Evolutionary conservation across 2,797 vertebrate species (phyloP).

Genomic region (Distichodus sexfasciatus): DNA sequence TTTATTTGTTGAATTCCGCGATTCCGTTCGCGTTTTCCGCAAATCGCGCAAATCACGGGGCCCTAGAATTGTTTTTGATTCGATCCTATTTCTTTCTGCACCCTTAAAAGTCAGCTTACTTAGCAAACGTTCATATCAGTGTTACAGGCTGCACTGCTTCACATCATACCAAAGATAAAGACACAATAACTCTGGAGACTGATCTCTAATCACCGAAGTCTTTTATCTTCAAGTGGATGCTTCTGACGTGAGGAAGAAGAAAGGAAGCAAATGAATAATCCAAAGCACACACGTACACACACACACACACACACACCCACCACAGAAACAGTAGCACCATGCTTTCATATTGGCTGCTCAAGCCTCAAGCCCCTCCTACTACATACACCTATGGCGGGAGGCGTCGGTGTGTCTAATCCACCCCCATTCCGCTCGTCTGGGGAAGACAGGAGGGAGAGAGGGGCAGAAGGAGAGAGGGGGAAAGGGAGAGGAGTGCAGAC

Average conservation of each 20-base stretch:
- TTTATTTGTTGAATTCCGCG: too few relatives aligned
- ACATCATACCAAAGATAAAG: too few relatives aligned
- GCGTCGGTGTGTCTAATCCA: conserved; percentile 58
- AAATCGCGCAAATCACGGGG: too few relatives aligned
- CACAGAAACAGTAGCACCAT: conserved; percentile 17
- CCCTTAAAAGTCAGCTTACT: too few relatives aligned
- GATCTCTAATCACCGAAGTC: too few relatives aligned
- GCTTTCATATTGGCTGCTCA: conserved; percentile 16
- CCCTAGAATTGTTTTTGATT: too few relatives aligned
- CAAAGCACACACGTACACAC: conserved; percentile 29
- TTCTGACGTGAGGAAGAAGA: conserved; percentile 1
- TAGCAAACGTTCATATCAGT: too few relatives aligned
- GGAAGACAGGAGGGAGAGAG: conserved; percentile 22
- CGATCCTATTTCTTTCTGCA: too few relatives aligned
- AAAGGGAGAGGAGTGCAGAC: conserved; percentile 27
- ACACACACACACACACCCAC: conserved; percentile 23
- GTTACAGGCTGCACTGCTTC: too few relatives aligned
- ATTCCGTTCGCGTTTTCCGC: too few relatives aligned
- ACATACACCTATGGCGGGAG: conserved; percentile 34
- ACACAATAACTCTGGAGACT: too few relatives aligned
- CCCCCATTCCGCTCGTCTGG: conserved; percentile 35
- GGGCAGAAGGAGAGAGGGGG: conserved; percentile 38
- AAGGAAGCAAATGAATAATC: conserved; percentile 18
- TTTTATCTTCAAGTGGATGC: neutral
- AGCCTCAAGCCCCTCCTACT: conserved; percentile 14